Evolutionary conservation across 2,797 vertebrate genomes (phyloP), one percentile per base, ranked within the genome.

Genomic region (Anabacerthia variegaticeps): DNA sequence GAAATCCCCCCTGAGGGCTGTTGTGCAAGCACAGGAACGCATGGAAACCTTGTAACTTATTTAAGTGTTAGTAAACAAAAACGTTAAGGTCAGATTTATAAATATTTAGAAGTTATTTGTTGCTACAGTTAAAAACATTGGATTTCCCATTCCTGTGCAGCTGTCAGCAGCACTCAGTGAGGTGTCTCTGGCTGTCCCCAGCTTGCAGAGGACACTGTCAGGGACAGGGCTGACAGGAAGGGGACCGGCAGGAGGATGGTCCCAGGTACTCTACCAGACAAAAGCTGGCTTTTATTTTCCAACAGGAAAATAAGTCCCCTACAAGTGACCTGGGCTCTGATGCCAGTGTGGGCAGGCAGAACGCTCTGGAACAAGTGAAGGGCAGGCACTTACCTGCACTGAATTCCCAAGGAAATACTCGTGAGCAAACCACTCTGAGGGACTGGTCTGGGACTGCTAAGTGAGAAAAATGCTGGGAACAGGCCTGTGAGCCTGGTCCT

Each of bases 401-500:
- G 61, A 41, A 43, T 19, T 37, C 27, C 27, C 21, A 37, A 28
- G 37, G 32, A 44, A 41, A 26, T 1, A 7, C 43, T 37, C 2
- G 36, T 4, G 14, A n/a, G 24, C 14, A 10, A 44, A 28, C 24
- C 32, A 20, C 30, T n/a, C 41, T 16, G 1, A 0, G 20, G 59
- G 55, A 6, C 61, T 63, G 61, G 7, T 44, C 10, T 63, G 51
- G 56, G 30, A 16, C 10, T 14, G 6, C 34, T 0, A 3, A 15
- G 55, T 3, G 55, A 62, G 26, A 41, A 23, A 3, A 5, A 13
- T 0, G 7, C 26, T 1, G 3, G 28, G 12, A 43, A n/a, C 0
- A 12, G 61, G 22, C 24, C 24, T 2, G 1, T 6, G 2, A 27
- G 22, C 22, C 59, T 16, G 59, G 15, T 41, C 66, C 23, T 46